phyloP scores from a whole-genome alignment of 2,797 vertebrate species.

The Pagetopsis macropterus region DNA sequence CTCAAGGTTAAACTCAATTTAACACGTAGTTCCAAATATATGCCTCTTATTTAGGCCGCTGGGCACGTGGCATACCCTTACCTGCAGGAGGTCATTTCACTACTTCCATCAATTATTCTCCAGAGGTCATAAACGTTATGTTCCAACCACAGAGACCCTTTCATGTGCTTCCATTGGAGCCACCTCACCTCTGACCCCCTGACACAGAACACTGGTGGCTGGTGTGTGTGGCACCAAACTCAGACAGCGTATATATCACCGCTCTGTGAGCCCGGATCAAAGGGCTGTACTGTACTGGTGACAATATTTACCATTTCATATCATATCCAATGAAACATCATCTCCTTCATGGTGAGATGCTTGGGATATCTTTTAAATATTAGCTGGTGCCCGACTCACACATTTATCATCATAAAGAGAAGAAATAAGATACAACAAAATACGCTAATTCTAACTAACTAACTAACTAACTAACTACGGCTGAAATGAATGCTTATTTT shows the following conservation, averaged over 20 bases:
- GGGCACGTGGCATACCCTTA: conserved; percentile 47
- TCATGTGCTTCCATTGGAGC: conserved; percentile 78
- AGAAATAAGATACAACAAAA: too few species aligned
- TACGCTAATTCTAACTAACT: too few species aligned
- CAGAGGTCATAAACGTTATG: conserved; percentile 81
- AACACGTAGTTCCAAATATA: conserved; percentile 75
- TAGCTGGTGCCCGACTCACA: background rate
- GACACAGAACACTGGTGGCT: conserved; percentile 70
- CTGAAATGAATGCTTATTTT: background rate
- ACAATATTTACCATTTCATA: conserved; percentile 47
- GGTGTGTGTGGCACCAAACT: conserved; percentile 67
- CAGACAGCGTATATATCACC: conserved; percentile 68
- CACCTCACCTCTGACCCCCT: conserved; percentile 73
- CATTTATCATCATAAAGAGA: background rate
- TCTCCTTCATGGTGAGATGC: conserved; percentile 17
- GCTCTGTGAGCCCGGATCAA: conserved; percentile 60
- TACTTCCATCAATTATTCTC: conserved; percentile 81
- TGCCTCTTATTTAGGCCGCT: conserved; percentile 56
- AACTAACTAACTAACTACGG: background rate
- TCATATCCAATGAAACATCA: conserved; percentile 35
- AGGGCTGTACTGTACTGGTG: conserved; percentile 46
- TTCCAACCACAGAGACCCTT: conserved; percentile 73
- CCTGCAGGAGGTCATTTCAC: conserved; percentile 75
- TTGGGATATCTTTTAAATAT: conserved; percentile 10
- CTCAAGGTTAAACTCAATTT: conserved; percentile 74